phyloP scores from a whole-genome alignment of 2,797 vertebrate species.

The Glyptemys insculpta region DNA sequence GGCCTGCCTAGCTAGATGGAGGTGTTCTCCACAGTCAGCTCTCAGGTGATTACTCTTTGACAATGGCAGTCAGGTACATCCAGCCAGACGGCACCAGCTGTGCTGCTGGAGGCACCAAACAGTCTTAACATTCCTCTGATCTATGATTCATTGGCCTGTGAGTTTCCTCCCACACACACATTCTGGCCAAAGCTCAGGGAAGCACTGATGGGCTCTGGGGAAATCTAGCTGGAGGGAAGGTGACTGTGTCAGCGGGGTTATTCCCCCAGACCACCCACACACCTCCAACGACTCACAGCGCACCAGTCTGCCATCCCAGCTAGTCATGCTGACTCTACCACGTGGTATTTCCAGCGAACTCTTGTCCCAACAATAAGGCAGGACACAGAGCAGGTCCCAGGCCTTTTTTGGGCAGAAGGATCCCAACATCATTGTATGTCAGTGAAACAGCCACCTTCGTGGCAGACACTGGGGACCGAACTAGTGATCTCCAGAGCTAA shows the following conservation, averaged over 20 bases:
- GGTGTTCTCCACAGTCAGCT: background rate
- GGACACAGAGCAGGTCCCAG: background rate
- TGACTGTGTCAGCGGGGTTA: background rate
- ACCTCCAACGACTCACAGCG: background rate
- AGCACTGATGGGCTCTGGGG: background rate
- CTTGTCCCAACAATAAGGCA: background rate
- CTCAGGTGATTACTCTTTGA: background rate
- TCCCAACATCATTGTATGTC: background rate
- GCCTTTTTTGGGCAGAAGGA: background rate
- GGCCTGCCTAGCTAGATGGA: background rate
- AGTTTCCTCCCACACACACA: background rate
- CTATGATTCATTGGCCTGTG: background rate
- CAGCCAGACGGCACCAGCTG: background rate
- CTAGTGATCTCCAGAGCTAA: background rate
- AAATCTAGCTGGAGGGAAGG: background rate
- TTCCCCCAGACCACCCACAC: background rate
- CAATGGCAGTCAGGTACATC: background rate
- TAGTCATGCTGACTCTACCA: background rate
- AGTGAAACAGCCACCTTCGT: background rate
- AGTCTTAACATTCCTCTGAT: background rate
- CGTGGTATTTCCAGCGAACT: background rate
- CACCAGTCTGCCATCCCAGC: background rate
- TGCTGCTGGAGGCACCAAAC: background rate
- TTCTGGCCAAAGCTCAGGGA: background rate
- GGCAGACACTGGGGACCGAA: background rate